Percentiles rank a stretch among this genome's conserved stretches.
phyloP scores from a whole-genome alignment of 2,113 vertebrate genomes.

The Nibea albiflora region DNA sequence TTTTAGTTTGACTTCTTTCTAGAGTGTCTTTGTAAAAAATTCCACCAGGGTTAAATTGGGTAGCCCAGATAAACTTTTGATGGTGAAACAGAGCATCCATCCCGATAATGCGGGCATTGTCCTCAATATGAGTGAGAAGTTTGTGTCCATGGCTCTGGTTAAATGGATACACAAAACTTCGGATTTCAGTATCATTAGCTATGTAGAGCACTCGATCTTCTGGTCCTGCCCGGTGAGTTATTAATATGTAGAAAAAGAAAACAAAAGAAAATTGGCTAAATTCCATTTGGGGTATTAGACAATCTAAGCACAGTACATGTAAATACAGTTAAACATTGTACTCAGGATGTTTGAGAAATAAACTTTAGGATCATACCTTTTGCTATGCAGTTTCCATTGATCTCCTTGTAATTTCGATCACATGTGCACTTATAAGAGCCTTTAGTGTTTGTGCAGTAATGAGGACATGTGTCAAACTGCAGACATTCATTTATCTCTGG shows the following conservation, averaged over 20 bases:
- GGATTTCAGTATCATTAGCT: conserved; percentile 99
- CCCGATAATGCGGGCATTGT: conserved; percentile 97
- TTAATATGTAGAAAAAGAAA: conserved; percentile 61
- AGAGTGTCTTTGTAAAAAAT: conserved; percentile 96
- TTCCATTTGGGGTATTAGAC: conserved; percentile 69
- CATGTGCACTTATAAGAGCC: conserved; percentile 96
- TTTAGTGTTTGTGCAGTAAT: conserved; percentile 93
- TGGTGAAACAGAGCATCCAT: conserved; percentile 96
- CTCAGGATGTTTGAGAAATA: not conserved
- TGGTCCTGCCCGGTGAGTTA: conserved; percentile 90
- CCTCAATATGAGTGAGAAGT: conserved; percentile 95
- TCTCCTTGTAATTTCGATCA: conserved; percentile 93
- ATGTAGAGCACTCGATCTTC: conserved; percentile 99
- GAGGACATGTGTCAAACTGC: conserved; percentile 93
- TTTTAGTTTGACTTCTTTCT: conserved; percentile 90
- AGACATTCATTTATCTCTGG: conserved; percentile 96
- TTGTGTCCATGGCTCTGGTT: conserved; percentile 95
- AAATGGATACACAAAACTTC: conserved; percentile 99
- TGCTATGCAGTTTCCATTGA: conserved; percentile 90
- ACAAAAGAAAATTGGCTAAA: conserved; percentile 71
- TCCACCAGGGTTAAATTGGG: conserved; percentile 97
- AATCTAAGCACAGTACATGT: conserved; percentile 47
- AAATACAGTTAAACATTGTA: conserved; percentile 5
- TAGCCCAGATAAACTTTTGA: conserved; percentile 98
- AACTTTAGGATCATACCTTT: conserved; percentile 88